Base-by-base conservation (phyloP, 1,140 invertebrate species). In the Cepaea nemoralis region DNA sequence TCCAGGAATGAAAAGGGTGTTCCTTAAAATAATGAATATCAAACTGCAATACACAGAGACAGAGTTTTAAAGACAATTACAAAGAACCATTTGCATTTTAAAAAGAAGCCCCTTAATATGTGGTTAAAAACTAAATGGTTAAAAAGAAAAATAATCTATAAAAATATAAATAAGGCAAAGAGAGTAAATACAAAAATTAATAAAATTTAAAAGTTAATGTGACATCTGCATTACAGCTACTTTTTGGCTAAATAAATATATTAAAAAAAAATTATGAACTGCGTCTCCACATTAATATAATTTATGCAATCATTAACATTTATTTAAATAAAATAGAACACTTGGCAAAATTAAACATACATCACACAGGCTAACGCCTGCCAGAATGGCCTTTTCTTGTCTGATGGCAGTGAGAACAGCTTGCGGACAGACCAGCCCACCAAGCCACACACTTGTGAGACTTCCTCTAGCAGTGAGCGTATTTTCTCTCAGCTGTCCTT, bases 361-460 rank as follows among this genome's bases (percentile, higher is more conserved):
- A 78, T 90, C 83, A 63, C 88, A 85, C 14, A 88, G 81, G 24
- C 63, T 83, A 70, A 79, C 85, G 40, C 86, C 82, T 55, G 75
- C 77, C 35, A 91, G 76, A 27, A 90, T 86, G 37, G 90, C 89
- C 76, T 90, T 91, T 86, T 91, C 90, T 77, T 90, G 90, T 77
- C 83, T 83, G 0, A 90, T 55, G 1, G 90, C 86, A 39, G 86
- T 88, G 8, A 91, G 74, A 6, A 91, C 76, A 14, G 88, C 88
- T 77, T 85, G 85, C 19, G 90, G 90, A 74, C 90, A 90, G 74
- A 91, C 89, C 16, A 91, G 84, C 24, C 90, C 90, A 69, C 90
- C 90, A 16, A 91, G 83, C 90, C 90, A 91, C 24, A 91, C 86
- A 10, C 83, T 84, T 16, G 84, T 83, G 63, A 91, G 84, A 27